Conservation (phyloP, 2,113 vertebrate species). For the Oxyura jamaicensis region DNA sequence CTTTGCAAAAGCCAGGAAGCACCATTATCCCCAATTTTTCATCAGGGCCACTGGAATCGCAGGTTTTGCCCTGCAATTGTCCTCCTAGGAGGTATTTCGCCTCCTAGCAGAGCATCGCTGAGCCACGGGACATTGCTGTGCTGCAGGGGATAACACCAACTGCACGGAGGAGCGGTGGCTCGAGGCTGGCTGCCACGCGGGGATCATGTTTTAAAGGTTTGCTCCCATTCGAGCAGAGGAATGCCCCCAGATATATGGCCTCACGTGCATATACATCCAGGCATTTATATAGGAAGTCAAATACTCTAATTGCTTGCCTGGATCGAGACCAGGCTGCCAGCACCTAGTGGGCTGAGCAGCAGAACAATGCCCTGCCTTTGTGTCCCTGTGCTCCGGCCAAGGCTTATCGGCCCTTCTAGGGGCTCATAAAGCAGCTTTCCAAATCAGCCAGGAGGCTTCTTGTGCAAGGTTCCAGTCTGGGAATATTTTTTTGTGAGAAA, state of each 20-base stretch:
- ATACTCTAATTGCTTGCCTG: constrained; percentile 22
- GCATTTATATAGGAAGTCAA: constrained; percentile 46
- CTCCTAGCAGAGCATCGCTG: neutral
- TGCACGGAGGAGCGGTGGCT: no score
- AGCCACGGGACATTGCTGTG: neutral
- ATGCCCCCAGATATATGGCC: neutral
- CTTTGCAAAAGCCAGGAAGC: neutral
- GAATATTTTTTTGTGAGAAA: constrained; percentile 4
- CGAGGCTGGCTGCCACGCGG: no score
- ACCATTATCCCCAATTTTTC: neutral
- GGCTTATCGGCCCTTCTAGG: constrained; percentile 20
- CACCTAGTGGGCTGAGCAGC: neutral
- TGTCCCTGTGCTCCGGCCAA: neutral
- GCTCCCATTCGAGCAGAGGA: neutral
- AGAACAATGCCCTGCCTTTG: constrained; percentile 7
- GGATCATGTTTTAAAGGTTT: neutral
- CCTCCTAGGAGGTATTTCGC: neutral
- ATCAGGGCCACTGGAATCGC: neutral
- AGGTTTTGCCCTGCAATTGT: neutral
- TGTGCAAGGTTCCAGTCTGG: constrained; percentile 26
- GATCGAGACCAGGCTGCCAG: constrained; percentile 22
- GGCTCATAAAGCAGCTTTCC: constrained; percentile 38
- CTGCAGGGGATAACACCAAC: no score
- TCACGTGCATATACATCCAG: neutral
- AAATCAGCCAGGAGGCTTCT: constrained; percentile 25